Base-by-base conservation (phyloP, 1,140 invertebrate genomes). In the Monochamus saltuarius region DNA sequence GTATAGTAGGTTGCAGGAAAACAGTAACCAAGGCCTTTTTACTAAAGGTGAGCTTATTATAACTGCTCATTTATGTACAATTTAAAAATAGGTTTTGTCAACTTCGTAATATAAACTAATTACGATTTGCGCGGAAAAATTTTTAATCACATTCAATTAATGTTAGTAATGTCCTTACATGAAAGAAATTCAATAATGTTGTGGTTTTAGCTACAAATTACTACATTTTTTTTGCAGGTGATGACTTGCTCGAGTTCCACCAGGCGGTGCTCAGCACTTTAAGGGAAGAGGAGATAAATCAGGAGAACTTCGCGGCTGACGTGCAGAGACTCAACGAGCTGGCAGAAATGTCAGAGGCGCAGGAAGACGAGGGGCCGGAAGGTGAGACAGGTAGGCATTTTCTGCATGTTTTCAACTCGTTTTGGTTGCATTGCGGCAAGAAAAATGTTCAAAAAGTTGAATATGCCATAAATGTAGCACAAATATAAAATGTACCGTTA, bases 171-270 rank as follows among this genome's bases (percentile, higher is more conserved):
- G n/a, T n/a, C n/a, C n/a, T n/a, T n/a, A n/a, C n/a, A n/a, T n/a
- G n/a, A n/a, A n/a, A n/a, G 6, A 29, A 29, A 29, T 2, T 3
- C 22, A 29, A 29, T 29, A 29, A 3, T 29, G 22, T 29, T 29
- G 22, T 29, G 22, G 6, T 29, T 29, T 29, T 29, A n/a, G 22
- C 22, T 29, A 6, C 22, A n/a, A n/a, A n/a, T n/a, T 29, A 29
- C 2, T 29, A 6, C 22, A 6, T 29, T 29, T 29, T 34, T 1
- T 13, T 35, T 34, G 9, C 47, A 81, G 80, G 80, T 56, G 94
- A 97, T 66, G 94, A 98, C 78, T 80, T 98, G 1, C 78, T 96
- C 39, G 94, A 97, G 69, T 98, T 98, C 73, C 94, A 97, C 79
- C 90, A 87, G 78, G 85, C 85, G 35, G 84, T 87, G 9, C 74